Evolutionary conservation across 2,113 vertebrate genomes (phyloP).

Genomic region (Edolisoma coerulescens): DNA sequence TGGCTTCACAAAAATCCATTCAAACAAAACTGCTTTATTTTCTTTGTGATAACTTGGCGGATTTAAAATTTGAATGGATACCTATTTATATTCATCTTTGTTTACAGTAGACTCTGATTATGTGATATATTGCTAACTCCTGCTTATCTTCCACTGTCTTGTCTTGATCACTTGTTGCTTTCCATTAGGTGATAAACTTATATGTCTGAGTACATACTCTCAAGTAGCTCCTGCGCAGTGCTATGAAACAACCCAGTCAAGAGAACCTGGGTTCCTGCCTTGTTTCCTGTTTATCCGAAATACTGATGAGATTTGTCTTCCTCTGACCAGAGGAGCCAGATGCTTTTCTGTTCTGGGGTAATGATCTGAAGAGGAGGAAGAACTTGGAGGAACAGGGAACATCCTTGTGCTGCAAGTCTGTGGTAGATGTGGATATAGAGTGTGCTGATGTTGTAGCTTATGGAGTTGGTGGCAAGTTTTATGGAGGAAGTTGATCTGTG

Average conservation of each 20-base stretch:
- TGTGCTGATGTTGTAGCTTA: neutral
- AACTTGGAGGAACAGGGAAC: neutral
- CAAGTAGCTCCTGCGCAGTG: neutral
- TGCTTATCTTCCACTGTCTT: neutral
- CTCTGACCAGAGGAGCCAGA: neutral
- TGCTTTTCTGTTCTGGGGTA: neutral
- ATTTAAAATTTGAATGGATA: neutral
- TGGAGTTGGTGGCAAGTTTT: neutral
- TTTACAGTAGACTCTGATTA: neutral
- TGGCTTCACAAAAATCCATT: neutral
- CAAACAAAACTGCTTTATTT: neutral
- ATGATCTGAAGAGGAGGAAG: neutral
- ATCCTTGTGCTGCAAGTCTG: neutral
- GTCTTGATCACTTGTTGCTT: neutral
- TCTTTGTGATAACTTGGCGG: neutral
- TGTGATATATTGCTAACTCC: neutral
- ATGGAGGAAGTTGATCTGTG: neutral
- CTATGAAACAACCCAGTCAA: accelerated
- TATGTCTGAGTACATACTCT: neutral
- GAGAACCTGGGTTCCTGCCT: neutral
- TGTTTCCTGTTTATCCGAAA: neutral
- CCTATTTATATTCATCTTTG: neutral
- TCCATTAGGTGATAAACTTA: neutral
- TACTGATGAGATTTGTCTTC: neutral
- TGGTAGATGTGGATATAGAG: neutral